phyloP scores from a whole-genome alignment of 2,888 invertebrate species.

The Lepidochrysops patricia region DNA sequence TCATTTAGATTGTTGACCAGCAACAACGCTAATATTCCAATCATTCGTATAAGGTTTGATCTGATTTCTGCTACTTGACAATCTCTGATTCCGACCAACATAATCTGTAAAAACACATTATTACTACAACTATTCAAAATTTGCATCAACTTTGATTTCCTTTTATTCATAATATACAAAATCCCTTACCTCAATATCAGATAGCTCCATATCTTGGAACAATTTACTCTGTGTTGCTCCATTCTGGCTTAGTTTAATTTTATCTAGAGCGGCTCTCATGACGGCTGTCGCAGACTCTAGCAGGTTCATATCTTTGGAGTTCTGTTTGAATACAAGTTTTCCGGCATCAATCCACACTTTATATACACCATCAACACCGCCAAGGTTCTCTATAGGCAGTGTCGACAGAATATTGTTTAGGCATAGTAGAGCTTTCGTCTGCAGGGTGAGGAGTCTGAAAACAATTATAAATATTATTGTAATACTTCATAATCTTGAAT shows the following conservation, averaged over 20 bases:
- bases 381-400: conserved; percentile 76
- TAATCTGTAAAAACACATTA: conserved; percentile 56
- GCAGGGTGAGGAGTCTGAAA: conserved; percentile 70
- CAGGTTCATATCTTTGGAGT: conserved; percentile 63
- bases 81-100: conserved; percentile 67
- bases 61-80: conserved; percentile 72
- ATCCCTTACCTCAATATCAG: conserved; percentile 74
- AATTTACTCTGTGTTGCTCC: conserved; percentile 46
- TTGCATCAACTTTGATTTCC: neutral
- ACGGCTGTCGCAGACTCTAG: conserved; percentile 82
- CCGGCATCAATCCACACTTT: conserved; percentile 80
- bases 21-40: conserved; percentile 71
- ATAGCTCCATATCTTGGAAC: conserved; percentile 71
- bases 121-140: neutral
- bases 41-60: conserved; percentile 75
- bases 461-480: neutral
- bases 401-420: conserved; percentile 80
- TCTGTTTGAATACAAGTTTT: conserved; percentile 75
- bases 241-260: conserved; percentile 70
- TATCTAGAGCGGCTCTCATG: conserved; percentile 82
- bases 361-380: conserved; percentile 76
- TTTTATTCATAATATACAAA: neutral
- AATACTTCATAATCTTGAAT: no score
- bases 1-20: conserved; percentile 55
- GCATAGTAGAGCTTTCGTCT: conserved; percentile 79